Conservation (phyloP, 2,113 vertebrate genomes). For the Pomatostomus ruficeps region DNA sequence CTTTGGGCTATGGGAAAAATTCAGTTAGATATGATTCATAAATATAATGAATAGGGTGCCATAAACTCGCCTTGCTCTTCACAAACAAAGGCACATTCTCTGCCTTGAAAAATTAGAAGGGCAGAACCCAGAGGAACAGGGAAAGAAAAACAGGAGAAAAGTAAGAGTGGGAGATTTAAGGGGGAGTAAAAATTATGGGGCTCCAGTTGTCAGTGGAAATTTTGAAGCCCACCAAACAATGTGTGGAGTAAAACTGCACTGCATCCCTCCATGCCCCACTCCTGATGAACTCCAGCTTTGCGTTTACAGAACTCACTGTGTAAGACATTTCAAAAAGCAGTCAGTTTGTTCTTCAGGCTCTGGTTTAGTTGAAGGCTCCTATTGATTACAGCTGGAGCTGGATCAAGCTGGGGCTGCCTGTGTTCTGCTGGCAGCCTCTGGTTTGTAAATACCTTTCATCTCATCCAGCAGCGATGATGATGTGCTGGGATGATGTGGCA, state of each 20-base stretch:
- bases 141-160: not conserved
- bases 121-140: not conserved
- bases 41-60: constrained; percentile 26
- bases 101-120: not conserved
- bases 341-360: not conserved
- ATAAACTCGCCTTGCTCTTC: not conserved
- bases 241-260: not conserved
- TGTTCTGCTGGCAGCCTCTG: constrained; percentile 37
- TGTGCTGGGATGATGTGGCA: constrained; percentile 40
- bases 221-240: not conserved
- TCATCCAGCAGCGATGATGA: constrained; percentile 10
- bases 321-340: not conserved
- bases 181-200: not conserved
- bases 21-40: constrained; percentile 26
- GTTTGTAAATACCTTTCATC: constrained; percentile 14
- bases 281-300: not conserved
- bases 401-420: not conserved
- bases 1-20: constrained; percentile 30
- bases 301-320: not conserved
- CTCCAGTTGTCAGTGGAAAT: not conserved
- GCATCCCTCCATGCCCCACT: not conserved
- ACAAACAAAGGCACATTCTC: constrained; percentile 22
- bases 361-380: not conserved
- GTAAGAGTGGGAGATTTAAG: not conserved
- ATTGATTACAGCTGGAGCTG: constrained; percentile 47